Percentiles rank a stretch among this genome's conserved stretches.
Conservation (phyloP, 2,888 invertebrate genomes). For the Cephonodes hylas region DNA sequence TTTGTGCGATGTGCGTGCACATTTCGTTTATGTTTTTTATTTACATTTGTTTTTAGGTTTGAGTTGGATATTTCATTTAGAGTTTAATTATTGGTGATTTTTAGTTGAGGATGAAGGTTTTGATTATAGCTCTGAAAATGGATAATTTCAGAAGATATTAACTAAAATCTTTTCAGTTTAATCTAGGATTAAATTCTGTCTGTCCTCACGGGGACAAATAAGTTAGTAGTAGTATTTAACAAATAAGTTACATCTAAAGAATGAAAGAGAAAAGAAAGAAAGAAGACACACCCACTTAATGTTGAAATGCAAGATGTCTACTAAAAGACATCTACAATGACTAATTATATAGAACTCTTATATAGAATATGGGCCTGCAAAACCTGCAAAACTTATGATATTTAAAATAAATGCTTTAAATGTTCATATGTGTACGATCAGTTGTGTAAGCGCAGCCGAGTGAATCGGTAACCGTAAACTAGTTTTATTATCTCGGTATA, state of each 20-base stretch:
- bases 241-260: too few relatives aligned
- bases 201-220: too few relatives aligned
- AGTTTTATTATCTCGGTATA: constrained; percentile 23
- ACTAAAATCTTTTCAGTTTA: too few relatives aligned
- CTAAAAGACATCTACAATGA: too few relatives aligned
- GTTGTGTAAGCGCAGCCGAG: constrained; percentile 10
- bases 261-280: too few relatives aligned
- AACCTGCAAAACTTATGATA: neutral
- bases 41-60: neutral
- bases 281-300: too few relatives aligned
- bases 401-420: neutral
- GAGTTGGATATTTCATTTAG: neutral
- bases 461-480: constrained; percentile 19
- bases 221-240: too few relatives aligned
- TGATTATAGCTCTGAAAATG: too few relatives aligned
- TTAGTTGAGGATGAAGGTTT: too few relatives aligned
- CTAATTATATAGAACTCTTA: neutral
- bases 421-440: constrained; percentile 5
- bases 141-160: too few relatives aligned
- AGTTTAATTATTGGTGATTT: neutral
- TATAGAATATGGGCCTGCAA: neutral
- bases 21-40: neutral
- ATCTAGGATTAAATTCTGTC: too few relatives aligned
- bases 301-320: too few relatives aligned
- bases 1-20: constrained; percentile 11